Base-by-base conservation (phyloP, 2,797 vertebrate species). In the Naso thynnoides region DNA sequence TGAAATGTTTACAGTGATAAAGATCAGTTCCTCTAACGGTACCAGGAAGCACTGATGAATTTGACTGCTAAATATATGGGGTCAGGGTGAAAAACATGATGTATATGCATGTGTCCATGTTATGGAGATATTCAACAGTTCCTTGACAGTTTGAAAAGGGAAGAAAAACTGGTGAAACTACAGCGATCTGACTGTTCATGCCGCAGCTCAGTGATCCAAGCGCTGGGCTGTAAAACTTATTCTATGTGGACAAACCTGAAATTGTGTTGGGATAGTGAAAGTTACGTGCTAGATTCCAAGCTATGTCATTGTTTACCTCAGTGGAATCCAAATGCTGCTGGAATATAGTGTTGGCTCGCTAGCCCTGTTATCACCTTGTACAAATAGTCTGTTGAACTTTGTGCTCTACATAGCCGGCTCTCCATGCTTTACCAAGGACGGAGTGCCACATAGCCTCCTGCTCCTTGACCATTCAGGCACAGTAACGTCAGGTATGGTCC, bases 401-500 rank as follows among this genome's bases (percentile, higher is more conserved):
- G 93, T 92, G 89, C 90, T 91, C 82, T 89, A 85, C 91, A 92
- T 92, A 91, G 89, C 89, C 89, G 66, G 89, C 89, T 89, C 87
- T 89, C 86, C 91, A 92, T 90, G 93, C 94, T 94, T 94, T 82
- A 91, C 89, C 90, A 84, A 89, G 90, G 90, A 87, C 87, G 80
- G 88, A 89, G 90, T 39, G 84, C 88, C 70, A 29, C 57, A 59
- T 72, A 81, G 86, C 85, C n/a, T 82, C 92, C 91, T 81, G 86
- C 89, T 92, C 87, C 92, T 93, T 91, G 87, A 82, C 85, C 91
- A 92, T 94, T 95, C 87, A 93, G 90, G 90, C 90, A 92, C 92
- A 92, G 93, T 94, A 92, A 93, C 84, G 94, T 95, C 92, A 91
- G 90, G 92, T 95, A 94, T 88, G 91, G 94, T 94, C 93, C 92